Base-by-base conservation (phyloP, 2,888 invertebrate genomes). In the Tethea ocularis region DNA sequence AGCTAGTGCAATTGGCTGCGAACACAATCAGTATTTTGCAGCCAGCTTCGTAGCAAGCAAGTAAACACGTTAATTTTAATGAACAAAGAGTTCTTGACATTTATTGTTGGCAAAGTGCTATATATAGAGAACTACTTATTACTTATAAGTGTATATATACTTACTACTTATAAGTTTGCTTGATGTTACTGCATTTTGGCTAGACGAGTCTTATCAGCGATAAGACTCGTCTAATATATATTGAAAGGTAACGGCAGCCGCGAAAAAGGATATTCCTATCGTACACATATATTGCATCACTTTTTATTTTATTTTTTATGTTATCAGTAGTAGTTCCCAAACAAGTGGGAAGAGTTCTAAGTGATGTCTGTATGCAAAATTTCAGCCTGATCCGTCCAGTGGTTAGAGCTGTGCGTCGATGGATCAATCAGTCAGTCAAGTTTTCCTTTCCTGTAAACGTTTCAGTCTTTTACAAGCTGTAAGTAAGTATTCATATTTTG, bases 231-330 rank as follows among this genome's bases (percentile, higher is more conserved):
- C n/a, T n/a, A 62, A 56, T 60, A 75, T 68, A 75, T n/a, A n/a
- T n/a, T n/a, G 71, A 78, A 77, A 62, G 72, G 67, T 62, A 74
- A 75, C 72, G 62, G 74, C 74, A 79, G 72, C 73, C 74, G 77
- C 67, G 73, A 78, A 77, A 83, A 74, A 82, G 81, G 82, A 78
- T 83, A 83, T 80, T 82, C 79, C 79, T 83, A 83, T 84, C 26
- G 5, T 7, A 26, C 0, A 0, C 1, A 26, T 26, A 78, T 88
- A 87, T n/a, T n/a, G n/a, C n/a, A n/a, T n/a, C n/a, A n/a, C n/a
- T n/a, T n/a, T n/a, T n/a, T n/a, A n/a, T n/a, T n/a, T n/a, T 88
- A 84, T 81, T 77, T 79, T 73, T 82, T 83, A 85, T 87, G 87
- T 87, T 86, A 85, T 83, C 86, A 85, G 77, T 76, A 80, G 77